Base-by-base conservation (phyloP, 2,888 invertebrate genomes). In the Tenthredo mesomela region DNA sequence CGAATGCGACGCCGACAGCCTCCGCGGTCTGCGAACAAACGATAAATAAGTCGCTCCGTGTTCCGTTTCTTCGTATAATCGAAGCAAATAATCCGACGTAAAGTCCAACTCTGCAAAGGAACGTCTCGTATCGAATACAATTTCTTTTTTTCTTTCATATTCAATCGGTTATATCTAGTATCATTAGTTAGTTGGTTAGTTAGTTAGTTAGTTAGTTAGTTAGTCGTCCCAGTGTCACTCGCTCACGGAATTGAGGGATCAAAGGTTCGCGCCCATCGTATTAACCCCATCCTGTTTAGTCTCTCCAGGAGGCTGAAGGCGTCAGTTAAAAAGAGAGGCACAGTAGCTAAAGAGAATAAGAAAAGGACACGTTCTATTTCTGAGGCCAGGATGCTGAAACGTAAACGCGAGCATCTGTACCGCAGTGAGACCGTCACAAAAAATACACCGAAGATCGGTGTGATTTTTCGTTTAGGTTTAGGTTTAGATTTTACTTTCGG, bases 321-420 rank as follows among this genome's bases (percentile, higher is more conserved):
- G 82, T 85, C 85, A 70, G 82, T 67, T 67, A 10, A 61, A 82
- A 61, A 61, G 70, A 65, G 82, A 82, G n/a, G 47, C 15, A 67
- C 33, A 67, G 70, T 58, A n/a, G 25, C 70, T 33, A 47, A 82
- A 78, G 58, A 71, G 82, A 80, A 82, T 78, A 67, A 82, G 85
- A 85, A 58, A 58, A 77, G 82, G 78, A 71, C 85, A 86, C 78
- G 80, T 82, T 87, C 87, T 87, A 87, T 87, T 87, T 87, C 87
- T 85, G 87, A 87, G 85, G 85, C 85, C 87, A 87, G 87, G 87
- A 87, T 87, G 86, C 87, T 85, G 87, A 87, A 87, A 87, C 84
- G 87, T 87, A 87, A 87, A 87, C 87, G 87, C 77, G 54, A 84
- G 87, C 87, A 86, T 85, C 86, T 86, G 86, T 84, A 61, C 37